A percentile compares a stretch with the other conserved stretches of the same genome.
These are phyloP conservation scores for Drosophila tristis DNA, from an alignment of 1,140 invertebrate genomes.

Conservation along the genomic window DNA sequence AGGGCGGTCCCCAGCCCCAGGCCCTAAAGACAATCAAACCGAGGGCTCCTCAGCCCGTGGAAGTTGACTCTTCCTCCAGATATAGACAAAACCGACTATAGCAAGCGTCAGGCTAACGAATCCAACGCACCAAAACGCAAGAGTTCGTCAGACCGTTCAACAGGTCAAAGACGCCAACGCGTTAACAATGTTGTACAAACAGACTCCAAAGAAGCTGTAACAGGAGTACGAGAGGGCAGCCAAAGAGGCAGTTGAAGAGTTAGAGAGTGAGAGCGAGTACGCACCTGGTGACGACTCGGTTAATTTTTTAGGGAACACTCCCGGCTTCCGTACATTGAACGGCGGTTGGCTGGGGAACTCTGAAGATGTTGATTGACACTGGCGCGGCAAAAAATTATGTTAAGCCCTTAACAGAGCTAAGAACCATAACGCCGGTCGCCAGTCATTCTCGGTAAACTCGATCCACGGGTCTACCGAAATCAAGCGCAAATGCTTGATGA, in stretches of 20 bases:
- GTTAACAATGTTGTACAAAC: constrained; percentile 25
- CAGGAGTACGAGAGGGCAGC: constrained; percentile 9
- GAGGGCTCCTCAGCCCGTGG: constrained; percentile 18
- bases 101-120: constrained; percentile 10
- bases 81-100: constrained; percentile 6
- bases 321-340: constrained; percentile 27
- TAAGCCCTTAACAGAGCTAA: constrained; percentile 30
- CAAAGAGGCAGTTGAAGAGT: constrained; percentile 18
- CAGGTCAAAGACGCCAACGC: constrained; percentile 26
- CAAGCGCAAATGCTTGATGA: constrained; percentile 21
- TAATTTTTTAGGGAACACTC: constrained; percentile 38
- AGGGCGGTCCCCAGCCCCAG: neutral
- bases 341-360: constrained; percentile 26
- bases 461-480: constrained; percentile 25
- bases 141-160: constrained; percentile 17
- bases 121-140: constrained; percentile 12
- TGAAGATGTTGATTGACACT: constrained; percentile 39
- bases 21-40: constrained; percentile 4
- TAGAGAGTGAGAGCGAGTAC: constrained; percentile 10
- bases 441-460: constrained; percentile 29
- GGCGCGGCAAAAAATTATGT: constrained; percentile 36
- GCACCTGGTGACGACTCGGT: constrained; percentile 4
- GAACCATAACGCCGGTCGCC: constrained; percentile 26
- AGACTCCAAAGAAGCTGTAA: neutral
- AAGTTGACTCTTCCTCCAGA: constrained; percentile 18